Evolutionary conservation across 2,113 vertebrate genomes (phyloP).

Genomic region (Cebidichthys violaceus): DNA sequence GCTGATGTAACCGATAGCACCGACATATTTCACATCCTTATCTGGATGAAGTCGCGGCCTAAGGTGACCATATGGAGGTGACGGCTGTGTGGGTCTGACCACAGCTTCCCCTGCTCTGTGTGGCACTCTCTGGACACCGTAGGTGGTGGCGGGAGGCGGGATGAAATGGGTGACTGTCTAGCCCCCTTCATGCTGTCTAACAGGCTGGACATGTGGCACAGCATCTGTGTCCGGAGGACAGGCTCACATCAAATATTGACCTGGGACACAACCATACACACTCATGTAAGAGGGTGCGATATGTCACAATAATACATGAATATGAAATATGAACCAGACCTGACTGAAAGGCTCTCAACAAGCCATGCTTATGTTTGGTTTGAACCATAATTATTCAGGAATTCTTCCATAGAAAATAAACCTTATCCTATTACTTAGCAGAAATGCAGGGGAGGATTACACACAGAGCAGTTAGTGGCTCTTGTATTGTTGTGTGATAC

Average conservation of each 20-base stretch:
- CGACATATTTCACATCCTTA: constrained; percentile 10
- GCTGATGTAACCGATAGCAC: neutral
- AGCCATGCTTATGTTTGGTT: neutral
- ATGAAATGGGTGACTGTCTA: constrained; percentile 59
- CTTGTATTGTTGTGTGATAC: constrained; percentile 7
- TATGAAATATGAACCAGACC: neutral
- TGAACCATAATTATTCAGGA: neutral
- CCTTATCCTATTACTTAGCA: neutral
- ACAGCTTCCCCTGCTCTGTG: constrained; percentile 61
- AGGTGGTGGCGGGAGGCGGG: constrained; percentile 55
- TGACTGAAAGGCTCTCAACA: neutral
- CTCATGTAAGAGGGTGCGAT: neutral
- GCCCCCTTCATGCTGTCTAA: constrained; percentile 71
- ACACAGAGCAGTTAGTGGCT: neutral
- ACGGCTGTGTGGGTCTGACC: constrained; percentile 72
- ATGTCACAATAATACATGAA: too few species aligned
- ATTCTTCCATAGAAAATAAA: neutral
- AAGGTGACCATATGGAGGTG: constrained; percentile 70
- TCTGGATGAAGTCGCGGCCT: constrained; percentile 36
- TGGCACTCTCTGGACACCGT: constrained; percentile 65
- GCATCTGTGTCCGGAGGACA: constrained; percentile 74
- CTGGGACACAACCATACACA: constrained; percentile 15
- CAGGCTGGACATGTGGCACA: constrained; percentile 80
- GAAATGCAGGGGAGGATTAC: neutral
- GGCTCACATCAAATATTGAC: constrained; percentile 21